Evolutionary conservation across 1,140 invertebrate genomes (phyloP), one percentile per base, ranked within the genome.

Genomic region (Polypedilum pembai): DNA sequence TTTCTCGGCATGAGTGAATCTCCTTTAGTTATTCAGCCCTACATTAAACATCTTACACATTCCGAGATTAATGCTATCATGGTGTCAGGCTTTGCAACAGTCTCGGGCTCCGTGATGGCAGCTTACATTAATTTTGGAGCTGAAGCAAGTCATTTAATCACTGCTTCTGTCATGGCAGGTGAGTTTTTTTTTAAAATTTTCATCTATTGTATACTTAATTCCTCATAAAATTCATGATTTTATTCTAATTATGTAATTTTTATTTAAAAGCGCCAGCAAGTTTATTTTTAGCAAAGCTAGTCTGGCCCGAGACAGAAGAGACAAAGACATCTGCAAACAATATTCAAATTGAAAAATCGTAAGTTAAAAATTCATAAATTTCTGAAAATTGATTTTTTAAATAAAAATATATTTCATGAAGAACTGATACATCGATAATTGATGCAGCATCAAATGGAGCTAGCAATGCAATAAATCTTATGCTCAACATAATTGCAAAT

Each of bases 131-230:
- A 86, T 17, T 96, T 95, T 80, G 96, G 95, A 1, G 94, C 96
- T 5, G 87, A 91, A 75, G 87, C 93, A 1, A 86, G 88, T 0
- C 90, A 94, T 82, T 82, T 94, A 18, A 88, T 99, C 73, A 94
- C 94, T 0, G 94, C 96, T 0, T 94, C 93, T 69, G 89, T 98
- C 0, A 98, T 99, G 96, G 93, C 94, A 0, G n/a, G n/a, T n/a
- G n/a, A n/a, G n/a, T n/a, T n/a, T n/a, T n/a, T n/a, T n/a, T n/a
- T n/a, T n/a, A n/a, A n/a, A n/a, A n/a, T n/a, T n/a, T n/a, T n/a
- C n/a, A n/a, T n/a, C n/a, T n/a, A n/a, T n/a, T n/a, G n/a, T n/a
- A n/a, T n/a, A n/a, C n/a, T n/a, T n/a, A n/a, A n/a, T n/a, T n/a
- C n/a, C n/a, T n/a, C n/a, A n/a, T n/a, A n/a, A n/a, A n/a, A n/a